These are phyloP conservation scores for Dipodomys ordii DNA, from an alignment of 2,113 vertebrate genomes.

Conservation along the genomic window DNA sequence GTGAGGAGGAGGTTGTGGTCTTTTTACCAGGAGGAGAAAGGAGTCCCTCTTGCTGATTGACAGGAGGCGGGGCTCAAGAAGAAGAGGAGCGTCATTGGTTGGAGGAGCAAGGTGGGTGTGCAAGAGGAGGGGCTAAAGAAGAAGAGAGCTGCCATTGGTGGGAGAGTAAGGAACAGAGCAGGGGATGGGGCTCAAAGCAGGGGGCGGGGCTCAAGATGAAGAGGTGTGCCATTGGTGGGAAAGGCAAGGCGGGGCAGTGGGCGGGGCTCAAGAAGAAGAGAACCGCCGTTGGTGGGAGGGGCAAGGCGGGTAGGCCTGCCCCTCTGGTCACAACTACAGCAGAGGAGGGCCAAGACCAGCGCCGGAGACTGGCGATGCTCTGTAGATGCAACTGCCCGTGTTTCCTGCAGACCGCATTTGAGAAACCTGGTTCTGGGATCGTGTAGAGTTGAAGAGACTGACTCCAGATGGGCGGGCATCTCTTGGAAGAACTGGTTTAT, in stretches of 20 bases:
- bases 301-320: neutral
- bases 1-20: too few relatives aligned
- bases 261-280: neutral
- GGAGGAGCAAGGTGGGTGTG: too few relatives aligned
- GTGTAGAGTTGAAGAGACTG: neutral
- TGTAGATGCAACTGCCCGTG: too few relatives aligned
- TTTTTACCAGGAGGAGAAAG: neutral
- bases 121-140: neutral
- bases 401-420: neutral
- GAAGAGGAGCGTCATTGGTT: neutral
- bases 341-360: neutral
- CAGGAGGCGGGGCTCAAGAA: neutral
- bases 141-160: neutral
- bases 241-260: too few relatives aligned
- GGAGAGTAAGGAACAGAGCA: too few relatives aligned
- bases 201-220: too few relatives aligned
- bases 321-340: too few relatives aligned
- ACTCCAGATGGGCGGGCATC: neutral
- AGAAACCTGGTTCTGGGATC: neutral
- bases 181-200: too few relatives aligned
- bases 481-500: slow-evolving; percentile 15
- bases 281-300: neutral
- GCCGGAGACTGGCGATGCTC: neutral
- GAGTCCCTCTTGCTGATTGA: neutral
- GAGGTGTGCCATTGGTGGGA: too few relatives aligned